phyloP scores from a whole-genome alignment of 2,888 invertebrate genomes.

The Esperia sulphurella region DNA sequence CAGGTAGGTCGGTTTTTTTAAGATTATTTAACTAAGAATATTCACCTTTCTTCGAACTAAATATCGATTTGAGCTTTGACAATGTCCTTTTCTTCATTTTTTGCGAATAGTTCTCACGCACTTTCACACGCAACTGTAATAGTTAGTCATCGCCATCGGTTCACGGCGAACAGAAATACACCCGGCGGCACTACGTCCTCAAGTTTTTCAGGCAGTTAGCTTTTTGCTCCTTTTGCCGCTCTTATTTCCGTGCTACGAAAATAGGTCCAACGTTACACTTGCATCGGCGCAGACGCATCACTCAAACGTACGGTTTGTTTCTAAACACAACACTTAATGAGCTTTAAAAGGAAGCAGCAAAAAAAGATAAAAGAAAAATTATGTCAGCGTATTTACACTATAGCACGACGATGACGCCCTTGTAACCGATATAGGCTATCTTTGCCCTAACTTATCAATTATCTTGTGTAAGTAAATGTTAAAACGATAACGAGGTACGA shows the following conservation, averaged over 20 bases:
- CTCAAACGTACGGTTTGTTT: constrained; percentile 48
- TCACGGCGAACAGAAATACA: constrained; percentile 71
- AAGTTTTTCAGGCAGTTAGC: constrained; percentile 71
- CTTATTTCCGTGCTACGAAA: constrained; percentile 79
- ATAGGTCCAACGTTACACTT: constrained; percentile 74
- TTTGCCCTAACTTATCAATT: constrained; percentile 41
- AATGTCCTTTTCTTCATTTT: constrained; percentile 73
- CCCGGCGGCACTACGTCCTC: constrained; percentile 66
- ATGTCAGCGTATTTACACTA: constrained; percentile 16
- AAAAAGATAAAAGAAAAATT: constrained; percentile 21
- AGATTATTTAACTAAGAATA: constrained; percentile 10
- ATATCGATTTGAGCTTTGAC: constrained; percentile 69
- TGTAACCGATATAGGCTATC: constrained; percentile 36
- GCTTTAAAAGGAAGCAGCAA: constrained; percentile 11
- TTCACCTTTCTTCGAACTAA: constrained; percentile 69
- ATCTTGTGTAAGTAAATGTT: constrained; percentile 38
- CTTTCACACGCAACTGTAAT: constrained; percentile 43
- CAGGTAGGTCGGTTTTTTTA: too few relatives aligned
- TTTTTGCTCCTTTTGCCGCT: constrained; percentile 78
- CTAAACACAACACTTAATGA: constrained; percentile 17
- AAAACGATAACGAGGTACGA: constrained; percentile 35
- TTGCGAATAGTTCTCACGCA: constrained; percentile 24
- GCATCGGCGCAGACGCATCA: constrained; percentile 70
- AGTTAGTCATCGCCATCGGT: constrained; percentile 37
- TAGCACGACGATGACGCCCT: constrained; percentile 17